phyloP scores from a whole-genome alignment of 2,113 vertebrate species.

The Pseudorectes ferrugineus region DNA sequence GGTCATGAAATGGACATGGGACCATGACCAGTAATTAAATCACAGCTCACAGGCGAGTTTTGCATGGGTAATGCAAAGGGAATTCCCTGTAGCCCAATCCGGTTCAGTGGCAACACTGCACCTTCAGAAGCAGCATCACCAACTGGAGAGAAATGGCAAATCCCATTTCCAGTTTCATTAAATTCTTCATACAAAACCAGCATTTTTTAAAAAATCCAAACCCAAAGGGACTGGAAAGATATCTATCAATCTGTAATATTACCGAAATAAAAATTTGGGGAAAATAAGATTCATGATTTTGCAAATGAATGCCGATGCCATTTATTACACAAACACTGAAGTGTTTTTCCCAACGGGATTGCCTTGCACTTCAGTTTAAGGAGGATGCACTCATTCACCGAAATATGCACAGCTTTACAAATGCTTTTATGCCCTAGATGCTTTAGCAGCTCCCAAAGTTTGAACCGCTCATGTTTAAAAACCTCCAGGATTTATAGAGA shows the following conservation, averaged over 20 bases:
- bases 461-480: neutral
- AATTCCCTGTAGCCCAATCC: neutral
- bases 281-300: neutral
- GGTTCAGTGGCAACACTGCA: neutral
- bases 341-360: neutral
- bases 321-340: neutral
- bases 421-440: neutral
- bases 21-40: neutral
- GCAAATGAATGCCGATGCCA: neutral
- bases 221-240: neutral
- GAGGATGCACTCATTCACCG: neutral
- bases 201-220: neutral
- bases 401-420: neutral
- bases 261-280: neutral
- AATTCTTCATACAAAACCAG: neutral
- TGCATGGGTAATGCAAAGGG: neutral
- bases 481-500: neutral
- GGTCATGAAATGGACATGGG: neutral
- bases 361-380: neutral
- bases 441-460: neutral
- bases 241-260: neutral
- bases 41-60: neutral
- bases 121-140: neutral
- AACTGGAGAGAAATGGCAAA: neutral
- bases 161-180: neutral